These are phyloP conservation scores for Tetraneura akinire DNA, from an alignment of 1,140 invertebrate species.

Conservation along the genomic window DNA sequence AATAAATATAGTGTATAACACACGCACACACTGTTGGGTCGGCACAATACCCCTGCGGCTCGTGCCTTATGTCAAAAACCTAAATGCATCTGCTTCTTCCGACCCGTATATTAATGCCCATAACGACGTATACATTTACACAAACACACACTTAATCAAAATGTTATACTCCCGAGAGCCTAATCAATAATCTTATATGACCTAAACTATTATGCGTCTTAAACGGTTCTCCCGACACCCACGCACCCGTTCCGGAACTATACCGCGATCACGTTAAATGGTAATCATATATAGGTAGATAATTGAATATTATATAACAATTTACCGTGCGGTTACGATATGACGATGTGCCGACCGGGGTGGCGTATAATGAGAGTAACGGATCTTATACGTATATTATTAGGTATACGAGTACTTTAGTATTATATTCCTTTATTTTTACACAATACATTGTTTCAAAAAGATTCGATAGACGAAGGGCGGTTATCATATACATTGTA, in stretches of 20 bases:
- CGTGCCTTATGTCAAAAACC: slow-evolving; percentile 51
- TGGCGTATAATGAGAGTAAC: too few species aligned
- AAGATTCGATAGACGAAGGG: too few species aligned
- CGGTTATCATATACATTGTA: too few species aligned
- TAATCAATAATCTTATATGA: slow-evolving; percentile 25
- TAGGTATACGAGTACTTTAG: too few species aligned
- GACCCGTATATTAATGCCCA: slow-evolving; percentile 24
- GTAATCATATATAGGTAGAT: too few species aligned
- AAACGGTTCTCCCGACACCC: neutral
- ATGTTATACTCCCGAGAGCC: neutral
- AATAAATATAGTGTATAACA: slow-evolving; percentile 26
- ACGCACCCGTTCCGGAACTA: too few species aligned
- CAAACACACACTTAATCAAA: slow-evolving; percentile 40
- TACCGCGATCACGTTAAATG: neutral
- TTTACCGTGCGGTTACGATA: too few species aligned
- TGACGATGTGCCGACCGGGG: too few species aligned
- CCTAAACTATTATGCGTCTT: slow-evolving; percentile 11
- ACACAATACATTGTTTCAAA: too few species aligned
- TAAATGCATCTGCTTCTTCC: slow-evolving; percentile 46
- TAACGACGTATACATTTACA: neutral
- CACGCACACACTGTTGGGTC: neutral
- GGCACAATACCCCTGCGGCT: slow-evolving; percentile 42
- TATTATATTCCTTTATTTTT: too few species aligned
- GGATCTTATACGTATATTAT: too few species aligned
- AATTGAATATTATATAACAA: neutral